Conservation (phyloP, 2,888 invertebrate species). For the Stictocephala bisonia region DNA sequence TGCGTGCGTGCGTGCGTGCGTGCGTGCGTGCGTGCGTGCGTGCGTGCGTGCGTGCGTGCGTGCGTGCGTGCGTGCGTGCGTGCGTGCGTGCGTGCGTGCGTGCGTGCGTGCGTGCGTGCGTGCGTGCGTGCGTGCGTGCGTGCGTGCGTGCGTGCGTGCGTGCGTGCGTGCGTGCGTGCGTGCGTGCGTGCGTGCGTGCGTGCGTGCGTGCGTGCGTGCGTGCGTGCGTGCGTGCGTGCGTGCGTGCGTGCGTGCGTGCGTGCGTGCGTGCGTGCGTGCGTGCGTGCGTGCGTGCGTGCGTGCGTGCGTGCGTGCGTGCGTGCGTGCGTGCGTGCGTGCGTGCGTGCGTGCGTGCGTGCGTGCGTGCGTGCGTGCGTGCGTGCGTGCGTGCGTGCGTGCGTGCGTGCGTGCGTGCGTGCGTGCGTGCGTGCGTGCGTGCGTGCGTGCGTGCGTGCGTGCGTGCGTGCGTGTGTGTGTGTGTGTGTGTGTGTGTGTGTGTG, state of each 20-base stretch:
- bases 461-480: background rate
- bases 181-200: background rate
- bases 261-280: background rate
- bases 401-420: background rate
- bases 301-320: background rate
- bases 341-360: background rate
- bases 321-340: background rate
- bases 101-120: background rate
- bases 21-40: background rate
- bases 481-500: background rate
- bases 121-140: background rate
- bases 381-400: background rate
- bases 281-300: background rate
- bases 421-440: background rate
- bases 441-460: background rate
- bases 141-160: background rate
- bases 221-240: background rate
- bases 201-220: background rate
- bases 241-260: background rate
- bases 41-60: background rate
- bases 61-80: background rate
- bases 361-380: background rate
- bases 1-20: background rate
- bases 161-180: background rate
- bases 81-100: background rate